Base-by-base conservation (phyloP, 2,113 vertebrate species). In the Odontophorus gujanensis region DNA sequence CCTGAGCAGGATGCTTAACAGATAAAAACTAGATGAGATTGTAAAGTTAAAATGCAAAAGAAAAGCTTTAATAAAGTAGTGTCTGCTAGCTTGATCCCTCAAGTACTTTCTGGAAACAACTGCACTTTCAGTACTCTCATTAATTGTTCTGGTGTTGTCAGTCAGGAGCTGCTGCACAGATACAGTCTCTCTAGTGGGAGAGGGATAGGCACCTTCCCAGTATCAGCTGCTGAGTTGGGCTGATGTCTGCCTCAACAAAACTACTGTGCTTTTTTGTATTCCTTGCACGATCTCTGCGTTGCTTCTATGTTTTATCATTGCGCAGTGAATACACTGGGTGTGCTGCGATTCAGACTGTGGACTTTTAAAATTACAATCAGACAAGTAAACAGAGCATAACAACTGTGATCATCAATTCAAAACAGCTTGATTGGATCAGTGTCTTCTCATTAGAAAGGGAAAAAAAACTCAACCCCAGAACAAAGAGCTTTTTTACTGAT, bases 371-470 rank as follows among this genome's bases (percentile, higher is more conserved):
- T 86, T 53, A 78, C 66, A 57, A 58, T 92, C 51, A 28, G 80
- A 83, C 59, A 87, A 85, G 73, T 81, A 88, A 94, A 90, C 89
- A 78, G 47, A 90, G 43, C 9, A 8, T 61, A 81, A 75, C 43
- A 78, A 48, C 63, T 67, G 1, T 77, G 82, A 86, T 93, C 69
- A 38, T 88, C 88, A 84, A 73, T 90, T 96, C 74, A 91, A 91
- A 93, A 61, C 65, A 86, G 85, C 87, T 95, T 95, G 91, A 93
- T 93, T 91, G 85, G 63, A 80, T n/a, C 55, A 7, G 0, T 87
- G 34, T 87, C 57, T 93, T 96, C 47, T 76, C 43, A 83, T 95
- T 91, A 93, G 51, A 81, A 85, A 83, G 28, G 40, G 36, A 87
- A 95, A 91, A 76, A 92, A 81, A 57, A 53, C 57, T 66, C 28